These are phyloP conservation scores for Cheilosia impressa DNA, from an alignment of 2,888 invertebrate genomes.

Conservation along the genomic window DNA sequence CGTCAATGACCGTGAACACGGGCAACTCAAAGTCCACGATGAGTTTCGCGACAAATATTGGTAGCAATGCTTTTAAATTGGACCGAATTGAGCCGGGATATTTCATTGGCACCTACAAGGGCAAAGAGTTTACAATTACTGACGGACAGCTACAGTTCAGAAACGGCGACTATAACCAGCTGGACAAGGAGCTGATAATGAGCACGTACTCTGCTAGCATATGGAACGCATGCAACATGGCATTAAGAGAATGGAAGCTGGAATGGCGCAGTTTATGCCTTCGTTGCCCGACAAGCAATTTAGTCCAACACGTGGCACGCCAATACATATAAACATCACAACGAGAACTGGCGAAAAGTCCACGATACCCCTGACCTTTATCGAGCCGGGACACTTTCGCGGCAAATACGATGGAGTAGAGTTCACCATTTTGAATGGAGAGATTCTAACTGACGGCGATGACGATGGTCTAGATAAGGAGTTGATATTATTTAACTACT, in stretches of 20 bases:
- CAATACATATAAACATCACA: no score
- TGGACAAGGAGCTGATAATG: constrained; percentile 1
- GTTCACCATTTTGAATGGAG: not conserved
- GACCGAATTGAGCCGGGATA: not conserved
- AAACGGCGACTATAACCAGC: not conserved
- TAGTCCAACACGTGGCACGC: no score
- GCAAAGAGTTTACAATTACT: constrained; percentile 6
- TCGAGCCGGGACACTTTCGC: not conserved
- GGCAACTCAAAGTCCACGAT: not conserved
- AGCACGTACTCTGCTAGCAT: not conserved
- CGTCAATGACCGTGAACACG: not conserved
- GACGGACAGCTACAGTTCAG: not conserved
- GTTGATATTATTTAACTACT: constrained; percentile 16
- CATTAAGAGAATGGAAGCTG: not conserved
- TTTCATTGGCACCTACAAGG: constrained; percentile 12
- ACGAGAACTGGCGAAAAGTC: not conserved
- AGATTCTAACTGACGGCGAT: not conserved
- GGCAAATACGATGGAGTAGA: not conserved
- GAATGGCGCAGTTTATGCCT: not conserved
- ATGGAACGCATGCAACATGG: constrained; percentile 12
- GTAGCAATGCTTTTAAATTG: not conserved
- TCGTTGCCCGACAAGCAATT: not conserved
- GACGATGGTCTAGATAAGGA: constrained; percentile 8
- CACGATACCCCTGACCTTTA: not conserved
- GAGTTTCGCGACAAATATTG: not conserved